Evolutionary conservation across 2,113 vertebrate species (phyloP).

Genomic region (Psophia crepitans): DNA sequence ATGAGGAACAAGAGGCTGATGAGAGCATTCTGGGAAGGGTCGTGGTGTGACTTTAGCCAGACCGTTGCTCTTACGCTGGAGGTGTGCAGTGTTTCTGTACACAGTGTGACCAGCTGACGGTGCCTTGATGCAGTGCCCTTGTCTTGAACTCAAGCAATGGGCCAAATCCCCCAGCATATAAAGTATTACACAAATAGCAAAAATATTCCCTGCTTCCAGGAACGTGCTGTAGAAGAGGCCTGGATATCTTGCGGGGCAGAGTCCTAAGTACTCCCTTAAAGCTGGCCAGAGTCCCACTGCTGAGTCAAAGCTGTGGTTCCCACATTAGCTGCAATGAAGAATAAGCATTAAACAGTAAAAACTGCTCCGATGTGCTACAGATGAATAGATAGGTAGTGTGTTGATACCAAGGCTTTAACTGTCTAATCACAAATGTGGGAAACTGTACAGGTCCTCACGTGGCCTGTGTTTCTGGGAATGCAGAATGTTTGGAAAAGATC

Average conservation of each 20-base stretch:
- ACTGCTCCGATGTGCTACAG: fast-evolving
- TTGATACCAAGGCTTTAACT: background rate
- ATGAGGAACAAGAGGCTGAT: background rate
- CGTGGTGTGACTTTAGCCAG: background rate
- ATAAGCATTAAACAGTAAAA: background rate
- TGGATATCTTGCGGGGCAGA: background rate
- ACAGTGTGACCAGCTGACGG: background rate
- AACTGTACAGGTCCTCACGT: too few relatives aligned
- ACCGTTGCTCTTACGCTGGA: background rate
- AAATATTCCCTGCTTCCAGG: background rate
- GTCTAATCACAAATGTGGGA: background rate
- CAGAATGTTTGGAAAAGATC: background rate
- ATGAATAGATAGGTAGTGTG: background rate
- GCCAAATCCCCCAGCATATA: background rate
- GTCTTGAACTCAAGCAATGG: background rate
- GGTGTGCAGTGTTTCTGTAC: background rate
- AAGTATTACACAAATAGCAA: background rate
- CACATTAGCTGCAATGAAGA: background rate
- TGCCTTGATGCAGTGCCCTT: background rate
- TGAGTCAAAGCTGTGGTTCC: background rate
- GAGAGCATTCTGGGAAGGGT: background rate
- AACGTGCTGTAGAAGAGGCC: background rate
- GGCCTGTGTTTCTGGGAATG: background rate
- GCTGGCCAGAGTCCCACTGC: background rate
- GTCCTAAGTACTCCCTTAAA: background rate